Percentiles rank a stretch among this genome's conserved stretches.
These are phyloP conservation scores for Pseudolaguvia tuberculata DNA, from an alignment of 2,113 vertebrate genomes.

Conservation along the genomic window DNA sequence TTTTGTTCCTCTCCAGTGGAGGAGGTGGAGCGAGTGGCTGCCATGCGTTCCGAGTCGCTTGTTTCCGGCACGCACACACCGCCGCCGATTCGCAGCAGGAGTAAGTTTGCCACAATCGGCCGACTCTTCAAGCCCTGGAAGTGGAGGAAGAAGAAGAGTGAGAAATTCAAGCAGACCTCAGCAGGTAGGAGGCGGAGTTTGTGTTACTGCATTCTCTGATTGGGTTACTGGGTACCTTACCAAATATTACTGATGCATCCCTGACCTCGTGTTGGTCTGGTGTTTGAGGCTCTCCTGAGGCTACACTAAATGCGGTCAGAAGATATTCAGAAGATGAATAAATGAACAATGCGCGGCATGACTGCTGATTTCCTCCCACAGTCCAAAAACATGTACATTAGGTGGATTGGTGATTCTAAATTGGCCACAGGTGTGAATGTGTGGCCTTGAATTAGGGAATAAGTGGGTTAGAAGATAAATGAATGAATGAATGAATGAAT, in stretches of 20 bases:
- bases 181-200: slow-evolving; percentile 72
- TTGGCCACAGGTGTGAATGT: too few relatives aligned
- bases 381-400: too few relatives aligned
- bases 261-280: too few relatives aligned
- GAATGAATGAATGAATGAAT: too few relatives aligned
- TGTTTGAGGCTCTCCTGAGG: neutral
- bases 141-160: slow-evolving; percentile 99
- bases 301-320: neutral
- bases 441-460: too few relatives aligned
- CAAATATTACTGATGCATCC: neutral
- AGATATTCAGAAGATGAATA: too few relatives aligned
- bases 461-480: too few relatives aligned
- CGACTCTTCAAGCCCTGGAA: slow-evolving; percentile 98
- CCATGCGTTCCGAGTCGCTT: slow-evolving; percentile 90
- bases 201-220: too few relatives aligned
- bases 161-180: slow-evolving; percentile 97
- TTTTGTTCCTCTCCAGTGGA: slow-evolving; percentile 71
- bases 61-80: slow-evolving; percentile 90
- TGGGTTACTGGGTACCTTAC: neutral
- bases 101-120: slow-evolving; percentile 91
- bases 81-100: slow-evolving; percentile 87
- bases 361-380: too few relatives aligned
- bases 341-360: too few relatives aligned
- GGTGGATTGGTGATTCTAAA: too few relatives aligned
- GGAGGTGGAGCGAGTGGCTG: slow-evolving; percentile 92